Evolutionary conservation across 2,797 vertebrate genomes (phyloP), one percentile per base, ranked within the genome.

Genomic region (Todus mexicanus): DNA sequence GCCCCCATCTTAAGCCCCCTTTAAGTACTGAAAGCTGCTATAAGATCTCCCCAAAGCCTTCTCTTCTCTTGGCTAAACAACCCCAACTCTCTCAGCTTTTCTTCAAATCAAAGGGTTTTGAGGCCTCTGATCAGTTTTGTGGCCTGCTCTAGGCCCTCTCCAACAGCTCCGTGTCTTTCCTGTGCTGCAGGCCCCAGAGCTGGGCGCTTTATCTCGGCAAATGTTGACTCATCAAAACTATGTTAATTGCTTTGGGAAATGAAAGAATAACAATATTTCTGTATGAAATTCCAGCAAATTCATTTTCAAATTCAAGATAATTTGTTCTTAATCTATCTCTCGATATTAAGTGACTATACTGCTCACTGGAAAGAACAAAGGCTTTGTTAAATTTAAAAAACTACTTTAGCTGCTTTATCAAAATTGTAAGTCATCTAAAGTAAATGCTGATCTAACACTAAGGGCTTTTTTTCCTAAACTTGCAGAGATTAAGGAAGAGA

Each of bases 281-380:
- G 78, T 87, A 75, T 92, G 78, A 92, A 94, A 92, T 93, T 90
- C 35, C n/a, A 85, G 65, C 4, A 92, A 89, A 96, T 89, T 95
- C 54, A 83, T 90, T 94, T 94, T 87, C 69, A 93, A 94, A 95
- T 94, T 93, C 65, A 57, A 93, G 93, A 92, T 96, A 93, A 96
- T 76, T 92, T 85, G 47, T 15, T 87, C 37, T 75, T 92, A 84
- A 92, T 93, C 78, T 96, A 4, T 95, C 70, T 93, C 66, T 84
- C 76, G 42, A 63, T 73, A 81, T 91, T 83, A 94, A 94, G 84
- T 56, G 47, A 77, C 63, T 72, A 13, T 23, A 42, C 17, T 56
- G 63, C 54, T 90, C 92, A 35, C 35, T 84, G 51, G 50, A 65
- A 94, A 93, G 94, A 95, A 91, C 91, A 95, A 93, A 95, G 79